phyloP scores from a whole-genome alignment of 92 coral and sea anemone genomes.

The Zoanthus gigantus region DNA sequence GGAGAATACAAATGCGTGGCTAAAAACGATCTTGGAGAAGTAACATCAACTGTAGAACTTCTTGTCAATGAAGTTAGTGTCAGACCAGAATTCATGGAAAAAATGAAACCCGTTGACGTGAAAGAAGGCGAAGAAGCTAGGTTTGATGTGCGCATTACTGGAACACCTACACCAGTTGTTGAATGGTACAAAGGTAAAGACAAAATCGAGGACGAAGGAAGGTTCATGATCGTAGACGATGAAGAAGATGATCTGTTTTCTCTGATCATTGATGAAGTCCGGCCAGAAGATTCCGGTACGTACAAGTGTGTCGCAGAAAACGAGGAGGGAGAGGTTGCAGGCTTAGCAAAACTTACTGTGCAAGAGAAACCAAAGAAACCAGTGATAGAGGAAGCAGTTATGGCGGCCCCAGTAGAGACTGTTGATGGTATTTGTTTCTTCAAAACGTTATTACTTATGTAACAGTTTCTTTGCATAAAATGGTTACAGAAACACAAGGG shows the following conservation, averaged over 20 bases:
- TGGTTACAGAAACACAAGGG: too few relatives aligned
- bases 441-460: background rate
- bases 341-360: constrained; percentile 63
- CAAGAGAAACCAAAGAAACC: constrained; percentile 69
- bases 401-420: constrained; percentile 51
- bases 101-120: constrained; percentile 67
- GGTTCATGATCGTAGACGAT: constrained; percentile 78
- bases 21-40: constrained; percentile 78
- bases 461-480: background rate
- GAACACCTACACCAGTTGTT: constrained; percentile 77
- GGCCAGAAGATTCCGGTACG: constrained; percentile 81
- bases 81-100: constrained; percentile 78
- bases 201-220: constrained; percentile 81
- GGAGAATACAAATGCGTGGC: constrained; percentile 88
- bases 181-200: constrained; percentile 93
- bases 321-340: constrained; percentile 69
- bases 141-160: constrained; percentile 83
- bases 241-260: constrained; percentile 88
- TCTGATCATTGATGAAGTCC: constrained; percentile 74
- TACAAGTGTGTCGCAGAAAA: constrained; percentile 79
- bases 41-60: constrained; percentile 75
- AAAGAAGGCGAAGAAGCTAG: constrained; percentile 80
- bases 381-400: constrained; percentile 51
- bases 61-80: constrained; percentile 78
- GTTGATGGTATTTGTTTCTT: constrained; percentile 59